Conservation (phyloP, 2,797 vertebrate genomes). For the Protonibea diacanthus region DNA sequence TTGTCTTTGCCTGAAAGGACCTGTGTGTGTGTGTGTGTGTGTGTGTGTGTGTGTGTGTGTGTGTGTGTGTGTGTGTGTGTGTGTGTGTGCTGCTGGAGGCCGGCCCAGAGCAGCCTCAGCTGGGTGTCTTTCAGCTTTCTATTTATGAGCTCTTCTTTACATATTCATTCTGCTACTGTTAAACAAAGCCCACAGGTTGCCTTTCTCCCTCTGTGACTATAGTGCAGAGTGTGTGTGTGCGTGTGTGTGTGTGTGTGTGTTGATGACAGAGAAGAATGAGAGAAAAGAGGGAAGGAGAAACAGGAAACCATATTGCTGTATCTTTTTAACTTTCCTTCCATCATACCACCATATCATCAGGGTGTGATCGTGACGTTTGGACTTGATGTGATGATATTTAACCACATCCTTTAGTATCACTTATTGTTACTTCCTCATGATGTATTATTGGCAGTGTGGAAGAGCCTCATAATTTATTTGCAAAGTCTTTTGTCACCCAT, state of each 20-base stretch:
- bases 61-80: constrained; percentile 54
- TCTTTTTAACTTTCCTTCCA: background rate
- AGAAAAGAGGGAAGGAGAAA: background rate
- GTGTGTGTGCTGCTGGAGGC: constrained; percentile 58
- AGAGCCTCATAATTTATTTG: background rate
- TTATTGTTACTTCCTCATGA: background rate
- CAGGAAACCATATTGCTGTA: background rate
- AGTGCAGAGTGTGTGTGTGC: constrained; percentile 45
- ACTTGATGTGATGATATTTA: background rate
- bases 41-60: constrained; percentile 49
- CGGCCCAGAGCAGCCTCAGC: constrained; percentile 77
- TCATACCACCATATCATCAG: background rate
- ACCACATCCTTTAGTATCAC: background rate
- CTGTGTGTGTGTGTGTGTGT: constrained; percentile 45
- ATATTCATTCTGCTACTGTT: constrained; percentile 85
- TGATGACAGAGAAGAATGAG: constrained; percentile 20
- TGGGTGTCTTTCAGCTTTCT: constrained; percentile 83
- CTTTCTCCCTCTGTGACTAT: constrained; percentile 61
- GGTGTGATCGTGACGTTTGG: background rate
- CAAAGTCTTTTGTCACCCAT: no score
- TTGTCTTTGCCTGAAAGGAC: constrained; percentile 65
- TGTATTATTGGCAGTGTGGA: background rate
- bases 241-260: constrained; percentile 25
- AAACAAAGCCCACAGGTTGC: constrained; percentile 78
- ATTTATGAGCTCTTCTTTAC: constrained; percentile 87